A percentile compares a stretch with the other conserved stretches of the same genome.
These are phyloP conservation scores for Tipula helvola DNA, from an alignment of 2,888 invertebrate species.

Conservation along the genomic window DNA sequence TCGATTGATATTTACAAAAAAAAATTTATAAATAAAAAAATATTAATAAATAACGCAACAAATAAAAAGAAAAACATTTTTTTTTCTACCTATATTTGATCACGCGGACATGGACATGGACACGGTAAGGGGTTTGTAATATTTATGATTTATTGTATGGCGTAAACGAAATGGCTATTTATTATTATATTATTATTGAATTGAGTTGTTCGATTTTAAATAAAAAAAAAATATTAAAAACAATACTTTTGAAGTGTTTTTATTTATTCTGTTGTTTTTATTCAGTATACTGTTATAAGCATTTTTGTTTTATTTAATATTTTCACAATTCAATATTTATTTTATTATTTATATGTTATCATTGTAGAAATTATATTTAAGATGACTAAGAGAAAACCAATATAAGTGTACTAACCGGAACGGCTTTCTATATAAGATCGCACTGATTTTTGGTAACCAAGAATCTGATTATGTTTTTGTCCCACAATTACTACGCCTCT, in stretches of 20 bases:
- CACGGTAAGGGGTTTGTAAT: constrained; percentile 4
- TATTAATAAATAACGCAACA: neutral
- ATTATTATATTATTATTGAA: neutral
- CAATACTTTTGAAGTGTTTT: neutral
- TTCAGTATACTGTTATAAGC: too few relatives aligned
- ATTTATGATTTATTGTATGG: constrained; percentile 8
- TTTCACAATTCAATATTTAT: too few relatives aligned
- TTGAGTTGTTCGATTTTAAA: constrained; percentile 8
- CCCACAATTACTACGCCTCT: too few relatives aligned
- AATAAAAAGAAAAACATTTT: neutral
- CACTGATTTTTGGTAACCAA: too few relatives aligned
- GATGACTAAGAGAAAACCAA: too few relatives aligned
- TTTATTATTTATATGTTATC: too few relatives aligned
- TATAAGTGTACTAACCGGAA: too few relatives aligned
- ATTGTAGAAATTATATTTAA: too few relatives aligned
- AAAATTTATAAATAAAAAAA: neutral
- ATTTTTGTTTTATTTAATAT: too few relatives aligned
- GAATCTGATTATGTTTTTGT: too few relatives aligned
- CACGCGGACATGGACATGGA: neutral
- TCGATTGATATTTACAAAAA: neutral
- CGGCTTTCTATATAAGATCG: too few relatives aligned
- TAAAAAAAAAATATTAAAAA: neutral
- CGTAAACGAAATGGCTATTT: constrained; percentile 6
- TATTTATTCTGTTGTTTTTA: neutral
- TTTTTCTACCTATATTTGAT: neutral